Percentiles rank a stretch among this genome's conserved stretches.
phyloP scores from a whole-genome alignment of 2,797 vertebrate genomes.

The Pampus argenteus region DNA sequence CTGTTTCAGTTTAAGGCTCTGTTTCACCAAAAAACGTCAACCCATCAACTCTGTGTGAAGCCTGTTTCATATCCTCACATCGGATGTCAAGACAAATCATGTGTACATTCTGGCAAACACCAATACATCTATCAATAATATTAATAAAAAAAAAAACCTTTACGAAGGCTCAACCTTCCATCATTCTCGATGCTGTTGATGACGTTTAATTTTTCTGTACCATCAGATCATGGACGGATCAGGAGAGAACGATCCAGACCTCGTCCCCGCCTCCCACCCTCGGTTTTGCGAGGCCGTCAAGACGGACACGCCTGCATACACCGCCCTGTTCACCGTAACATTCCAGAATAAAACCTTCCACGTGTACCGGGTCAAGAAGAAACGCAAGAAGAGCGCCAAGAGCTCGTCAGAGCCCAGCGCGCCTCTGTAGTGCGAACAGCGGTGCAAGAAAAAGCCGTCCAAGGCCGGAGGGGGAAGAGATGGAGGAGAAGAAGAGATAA shows the following conservation, averaged over 20 bases:
- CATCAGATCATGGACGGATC: conserved; percentile 93
- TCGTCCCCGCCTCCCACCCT: conserved; percentile 86
- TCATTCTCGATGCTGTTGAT: too few relatives aligned
- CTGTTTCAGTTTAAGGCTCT: too few relatives aligned
- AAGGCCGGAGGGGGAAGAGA: conserved; percentile 38
- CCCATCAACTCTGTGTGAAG: neutral
- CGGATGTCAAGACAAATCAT: neutral
- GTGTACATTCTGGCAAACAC: too few relatives aligned
- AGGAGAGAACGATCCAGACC: conserved; percentile 90
- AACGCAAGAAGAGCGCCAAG: conserved; percentile 76
- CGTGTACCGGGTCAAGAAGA: conserved; percentile 90
- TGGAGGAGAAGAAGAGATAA: conserved; percentile 25
- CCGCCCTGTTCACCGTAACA: conserved; percentile 87
- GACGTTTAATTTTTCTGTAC: neutral
- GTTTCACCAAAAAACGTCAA: neutral
- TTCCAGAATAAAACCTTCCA: conserved; percentile 98
- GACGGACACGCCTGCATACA: conserved; percentile 83
- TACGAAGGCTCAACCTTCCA: neutral
- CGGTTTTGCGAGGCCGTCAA: conserved; percentile 95
- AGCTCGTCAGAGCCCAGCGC: conserved; percentile 40
- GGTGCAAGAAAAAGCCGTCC: neutral
- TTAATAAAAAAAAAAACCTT: neutral
- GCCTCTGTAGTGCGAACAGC: conserved; percentile 43
- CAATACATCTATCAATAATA: neutral
- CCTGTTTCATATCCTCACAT: too few relatives aligned